These are phyloP conservation scores for Ammodytes dubius DNA, from an alignment of 2,113 vertebrate species.

Conservation along the genomic window DNA sequence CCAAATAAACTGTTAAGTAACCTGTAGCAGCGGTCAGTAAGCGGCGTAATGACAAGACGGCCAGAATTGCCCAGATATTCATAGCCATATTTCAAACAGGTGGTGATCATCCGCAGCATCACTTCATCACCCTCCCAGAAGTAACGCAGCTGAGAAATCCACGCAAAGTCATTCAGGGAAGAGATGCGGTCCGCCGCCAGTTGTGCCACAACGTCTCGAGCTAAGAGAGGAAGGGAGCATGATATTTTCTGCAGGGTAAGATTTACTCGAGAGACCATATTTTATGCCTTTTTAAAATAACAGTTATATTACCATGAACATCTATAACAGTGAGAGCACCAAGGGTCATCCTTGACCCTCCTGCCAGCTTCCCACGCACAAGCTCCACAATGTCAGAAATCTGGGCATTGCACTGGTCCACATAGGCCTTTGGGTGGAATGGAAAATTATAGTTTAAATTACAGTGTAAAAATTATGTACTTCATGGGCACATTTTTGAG, in stretches of 20 bases:
- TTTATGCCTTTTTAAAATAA: not conserved
- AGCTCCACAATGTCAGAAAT: constrained; percentile 92
- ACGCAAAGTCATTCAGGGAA: constrained; percentile 92
- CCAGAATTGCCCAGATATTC: constrained; percentile 95
- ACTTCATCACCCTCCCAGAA: constrained; percentile 90
- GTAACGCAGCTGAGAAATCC: constrained; percentile 95
- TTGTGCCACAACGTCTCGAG: constrained; percentile 92
- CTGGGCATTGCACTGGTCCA: constrained; percentile 90
- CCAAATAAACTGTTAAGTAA: constrained; percentile 46
- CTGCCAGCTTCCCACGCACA: constrained; percentile 90
- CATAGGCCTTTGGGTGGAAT: constrained; percentile 83
- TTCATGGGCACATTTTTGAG: not conserved
- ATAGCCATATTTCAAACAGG: constrained; percentile 91
- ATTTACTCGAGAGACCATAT: constrained; percentile 5
- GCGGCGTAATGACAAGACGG: constrained; percentile 93
- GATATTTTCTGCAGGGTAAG: not conserved
- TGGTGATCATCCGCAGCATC: constrained; percentile 92
- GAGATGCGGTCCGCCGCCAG: constrained; percentile 85
- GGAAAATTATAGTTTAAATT: constrained; percentile 30
- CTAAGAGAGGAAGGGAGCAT: constrained; percentile 68
- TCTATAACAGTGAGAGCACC: constrained; percentile 94
- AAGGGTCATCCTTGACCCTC: constrained; percentile 90
- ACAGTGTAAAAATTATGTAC: not conserved
- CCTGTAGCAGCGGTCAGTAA: constrained; percentile 96
- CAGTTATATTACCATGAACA: constrained; percentile 88